Evolutionary conservation across 2,797 vertebrate genomes (phyloP).

Genomic region (Microctenopoma steveboyesi): DNA sequence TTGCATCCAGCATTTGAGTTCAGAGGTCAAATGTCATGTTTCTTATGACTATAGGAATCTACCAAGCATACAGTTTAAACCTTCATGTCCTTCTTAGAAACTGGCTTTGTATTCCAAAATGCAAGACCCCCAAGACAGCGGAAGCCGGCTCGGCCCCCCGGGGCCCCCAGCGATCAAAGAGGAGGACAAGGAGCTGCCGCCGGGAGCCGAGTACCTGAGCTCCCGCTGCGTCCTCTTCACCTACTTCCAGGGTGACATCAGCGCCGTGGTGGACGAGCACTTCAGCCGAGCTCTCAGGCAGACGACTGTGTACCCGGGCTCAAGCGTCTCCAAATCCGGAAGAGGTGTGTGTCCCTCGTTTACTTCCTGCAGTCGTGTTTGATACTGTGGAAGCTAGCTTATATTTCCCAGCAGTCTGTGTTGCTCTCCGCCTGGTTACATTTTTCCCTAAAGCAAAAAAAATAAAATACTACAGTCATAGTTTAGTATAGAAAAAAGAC

Average conservation of each 20-base stretch:
- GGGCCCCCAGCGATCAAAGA: slow-evolving; percentile 92
- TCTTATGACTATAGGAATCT: too few species aligned
- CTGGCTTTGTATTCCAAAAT: slow-evolving; percentile 97
- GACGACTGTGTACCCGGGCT: slow-evolving; percentile 83
- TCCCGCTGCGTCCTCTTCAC: slow-evolving; percentile 97
- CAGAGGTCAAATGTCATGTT: too few species aligned
- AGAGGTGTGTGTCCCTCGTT: slow-evolving; percentile 69
- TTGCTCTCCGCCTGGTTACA: too few species aligned
- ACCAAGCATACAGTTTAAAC: neutral
- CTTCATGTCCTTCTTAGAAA: slow-evolving; percentile 82
- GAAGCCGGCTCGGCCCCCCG: slow-evolving; percentile 83
- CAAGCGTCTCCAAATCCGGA: slow-evolving; percentile 83
- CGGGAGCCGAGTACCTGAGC: slow-evolving; percentile 95
- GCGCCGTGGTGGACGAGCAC: slow-evolving; percentile 96
- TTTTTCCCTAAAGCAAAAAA: too few species aligned
- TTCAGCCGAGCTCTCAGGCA: slow-evolving; percentile 97
- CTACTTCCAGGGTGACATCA: slow-evolving; percentile 98
- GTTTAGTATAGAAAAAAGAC: too few species aligned
- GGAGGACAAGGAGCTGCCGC: slow-evolving; percentile 95
- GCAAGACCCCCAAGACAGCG: slow-evolving; percentile 92
- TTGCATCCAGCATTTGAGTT: neutral
- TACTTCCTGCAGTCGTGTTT: slow-evolving; percentile 7
- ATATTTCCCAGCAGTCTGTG: too few species aligned
- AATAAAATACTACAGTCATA: too few species aligned
- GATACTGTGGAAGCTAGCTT: too few species aligned